Conservation (phyloP, 2,113 vertebrate species). For the Erinaceus europaeus region DNA sequence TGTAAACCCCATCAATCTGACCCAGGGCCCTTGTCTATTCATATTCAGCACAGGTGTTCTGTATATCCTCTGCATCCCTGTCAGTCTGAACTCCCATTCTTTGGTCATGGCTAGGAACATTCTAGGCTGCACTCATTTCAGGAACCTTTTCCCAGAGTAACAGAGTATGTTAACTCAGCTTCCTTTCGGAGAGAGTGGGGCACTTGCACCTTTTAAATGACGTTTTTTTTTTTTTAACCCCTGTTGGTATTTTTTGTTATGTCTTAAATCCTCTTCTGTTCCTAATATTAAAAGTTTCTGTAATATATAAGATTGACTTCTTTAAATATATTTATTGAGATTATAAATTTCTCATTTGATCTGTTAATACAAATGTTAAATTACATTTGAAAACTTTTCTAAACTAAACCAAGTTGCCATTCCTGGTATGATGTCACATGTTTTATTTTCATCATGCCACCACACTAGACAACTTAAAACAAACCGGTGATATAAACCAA, state of each 20-base stretch:
- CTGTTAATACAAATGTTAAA: neutral
- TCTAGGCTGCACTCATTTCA: too few relatives aligned
- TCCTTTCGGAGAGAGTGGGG: too few relatives aligned
- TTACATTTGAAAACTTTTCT: neutral
- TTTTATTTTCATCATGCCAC: neutral
- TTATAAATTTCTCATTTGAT: neutral
- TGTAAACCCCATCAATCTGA: too few relatives aligned
- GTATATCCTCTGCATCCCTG: too few relatives aligned
- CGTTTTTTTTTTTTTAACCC: too few relatives aligned
- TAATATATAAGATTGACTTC: neutral
- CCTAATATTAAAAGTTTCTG: conserved; percentile 5
- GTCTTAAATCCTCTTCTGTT: neutral
- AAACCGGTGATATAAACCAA: neutral
- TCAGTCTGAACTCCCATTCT: too few relatives aligned
- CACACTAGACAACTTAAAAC: neutral
- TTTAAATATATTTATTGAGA: conserved; percentile 20
- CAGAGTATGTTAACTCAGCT: too few relatives aligned
- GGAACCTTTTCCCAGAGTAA: too few relatives aligned
- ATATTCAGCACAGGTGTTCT: too few relatives aligned
- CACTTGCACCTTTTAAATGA: too few relatives aligned
- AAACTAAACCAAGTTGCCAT: neutral
- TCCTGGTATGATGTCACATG: neutral
- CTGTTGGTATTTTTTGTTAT: neutral
- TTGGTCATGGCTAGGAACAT: too few relatives aligned
- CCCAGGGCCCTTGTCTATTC: too few relatives aligned